Evolutionary conservation across 2,797 vertebrate genomes (phyloP), one percentile per base, ranked within the genome.

Genomic region (Emys orbicularis): DNA sequence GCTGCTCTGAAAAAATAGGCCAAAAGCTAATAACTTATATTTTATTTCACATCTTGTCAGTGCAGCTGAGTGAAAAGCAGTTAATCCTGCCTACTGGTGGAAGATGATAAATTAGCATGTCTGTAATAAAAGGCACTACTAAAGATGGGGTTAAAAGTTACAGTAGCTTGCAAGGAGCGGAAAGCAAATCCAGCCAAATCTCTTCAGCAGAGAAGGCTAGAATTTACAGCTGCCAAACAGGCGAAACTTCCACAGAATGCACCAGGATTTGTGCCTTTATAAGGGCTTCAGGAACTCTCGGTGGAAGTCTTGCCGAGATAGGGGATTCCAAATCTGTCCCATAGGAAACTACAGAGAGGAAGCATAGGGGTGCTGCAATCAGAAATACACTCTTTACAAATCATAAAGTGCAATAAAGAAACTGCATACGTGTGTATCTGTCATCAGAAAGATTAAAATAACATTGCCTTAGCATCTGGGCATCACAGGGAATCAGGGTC

Each of bases 311-410:
- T 93, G 68, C 61, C 0, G 5, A 88, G 79, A 52, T 83, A 56
- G 80, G 83, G 82, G 79, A 91, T 96, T 87, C 86, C 57, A 89
- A 94, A 41, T 12, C 84, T 0, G 0, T 95, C 94, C 91, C 94
- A 86, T 94, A 93, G 96, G 94, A 97, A 96, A 79, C 91, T 56
- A 81, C 88, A 2, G 68, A 95, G 86, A 95, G 93, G 95, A 95
- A 96, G 52, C 76, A 49, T 37, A 77, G 61, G 7, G 41, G 11
- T 90, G 52, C 84, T 92, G 89, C 86, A 13, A 79, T 59, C 91
- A 52, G 86, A 86, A 94, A 34, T 27, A 34, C 0, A 1, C 83
- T 57, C 3, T 1, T 88, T 96, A 76, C 79, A 84, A 68, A 87
- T 83, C 77, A 12, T 44, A 41, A 54, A 34, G 57, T 25, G 23